Evolutionary conservation across 1,140 invertebrate species (phyloP).

Genomic region (Lepidurus packardi): DNA sequence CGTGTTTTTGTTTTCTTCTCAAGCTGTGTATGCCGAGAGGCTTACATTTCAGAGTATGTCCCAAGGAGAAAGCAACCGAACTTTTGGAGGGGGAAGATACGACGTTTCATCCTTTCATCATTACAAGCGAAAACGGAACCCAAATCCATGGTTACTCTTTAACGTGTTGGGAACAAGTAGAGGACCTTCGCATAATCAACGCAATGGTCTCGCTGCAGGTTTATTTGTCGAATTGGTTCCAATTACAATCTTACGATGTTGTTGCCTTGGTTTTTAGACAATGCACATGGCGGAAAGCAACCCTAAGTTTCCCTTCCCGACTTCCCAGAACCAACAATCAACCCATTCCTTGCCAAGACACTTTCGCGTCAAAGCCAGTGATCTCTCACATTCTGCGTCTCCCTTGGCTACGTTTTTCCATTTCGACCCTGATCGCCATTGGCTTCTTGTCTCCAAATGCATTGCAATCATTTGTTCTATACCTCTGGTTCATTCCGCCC

Average conservation of each 20-base stretch:
- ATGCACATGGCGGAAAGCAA: conserved; percentile 29
- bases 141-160: conserved; percentile 88
- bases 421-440: conserved; percentile 85
- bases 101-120: conserved; percentile 92
- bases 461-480: conserved; percentile 85
- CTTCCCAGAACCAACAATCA: conserved; percentile 12
- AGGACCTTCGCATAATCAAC: conserved; percentile 81
- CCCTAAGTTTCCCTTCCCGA: not conserved
- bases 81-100: conserved; percentile 85
- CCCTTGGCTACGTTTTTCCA: conserved; percentile 66
- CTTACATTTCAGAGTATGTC: conserved; percentile 73
- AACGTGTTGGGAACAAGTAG: conserved; percentile 92
- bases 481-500: conserved; percentile 78
- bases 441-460: conserved; percentile 89
- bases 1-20: too few relatives aligned
- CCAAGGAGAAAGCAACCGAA: conserved; percentile 28
- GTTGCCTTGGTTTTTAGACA: conserved; percentile 19
- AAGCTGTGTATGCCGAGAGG: conserved; percentile 86
- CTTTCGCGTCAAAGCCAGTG: conserved; percentile 32
- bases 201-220: conserved; percentile 91
- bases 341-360: conserved; percentile 37
- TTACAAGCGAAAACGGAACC: conserved; percentile 92
- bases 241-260: too few relatives aligned
- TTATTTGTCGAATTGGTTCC: conserved; percentile 33
- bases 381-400: conserved; percentile 37